These are phyloP conservation scores for Zosterops japonicus DNA, from an alignment of 2,113 vertebrate species.

Conservation along the genomic window DNA sequence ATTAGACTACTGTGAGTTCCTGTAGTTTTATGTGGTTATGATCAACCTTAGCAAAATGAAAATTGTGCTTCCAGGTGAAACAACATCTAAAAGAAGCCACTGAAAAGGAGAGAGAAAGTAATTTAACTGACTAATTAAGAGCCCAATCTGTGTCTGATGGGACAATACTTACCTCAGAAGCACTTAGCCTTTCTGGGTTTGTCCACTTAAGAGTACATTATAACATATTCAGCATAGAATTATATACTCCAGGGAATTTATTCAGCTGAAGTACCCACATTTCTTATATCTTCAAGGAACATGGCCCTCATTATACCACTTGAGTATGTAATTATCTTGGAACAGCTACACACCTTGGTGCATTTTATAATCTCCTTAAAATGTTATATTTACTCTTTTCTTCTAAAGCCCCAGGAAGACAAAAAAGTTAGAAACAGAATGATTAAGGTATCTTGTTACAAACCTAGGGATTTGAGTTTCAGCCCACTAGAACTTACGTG, in stretches of 20 bases:
- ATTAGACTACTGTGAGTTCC: neutral
- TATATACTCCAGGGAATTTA: neutral
- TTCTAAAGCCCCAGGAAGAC: neutral
- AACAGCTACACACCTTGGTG: slow-evolving; percentile 15
- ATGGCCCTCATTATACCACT: slow-evolving; percentile 3
- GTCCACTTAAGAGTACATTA: slow-evolving; percentile 47
- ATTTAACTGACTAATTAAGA: slow-evolving; percentile 49
- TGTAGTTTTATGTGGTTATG: slow-evolving; percentile 3
- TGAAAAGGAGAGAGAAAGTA: slow-evolving; percentile 9
- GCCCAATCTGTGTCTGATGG: neutral
- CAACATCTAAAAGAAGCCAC: neutral
- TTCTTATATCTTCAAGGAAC: slow-evolving; percentile 31
- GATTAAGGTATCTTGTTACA: neutral
- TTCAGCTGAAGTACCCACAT: slow-evolving; percentile 3
- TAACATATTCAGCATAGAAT: slow-evolving; percentile 9
- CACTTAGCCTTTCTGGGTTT: slow-evolving; percentile 33
- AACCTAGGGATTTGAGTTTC: neutral
- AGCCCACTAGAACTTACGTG: neutral
- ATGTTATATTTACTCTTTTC: slow-evolving; percentile 31
- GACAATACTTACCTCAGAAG: slow-evolving; percentile 26
- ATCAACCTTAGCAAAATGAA: slow-evolving; percentile 21
- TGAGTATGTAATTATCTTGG: slow-evolving; percentile 40
- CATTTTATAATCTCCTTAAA: slow-evolving; percentile 33
- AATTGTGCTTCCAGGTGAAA: slow-evolving; percentile 1
- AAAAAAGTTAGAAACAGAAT: neutral